Evolutionary conservation across 2,888 invertebrate genomes (phyloP).

Genomic region (Pseudococcus viburni): DNA sequence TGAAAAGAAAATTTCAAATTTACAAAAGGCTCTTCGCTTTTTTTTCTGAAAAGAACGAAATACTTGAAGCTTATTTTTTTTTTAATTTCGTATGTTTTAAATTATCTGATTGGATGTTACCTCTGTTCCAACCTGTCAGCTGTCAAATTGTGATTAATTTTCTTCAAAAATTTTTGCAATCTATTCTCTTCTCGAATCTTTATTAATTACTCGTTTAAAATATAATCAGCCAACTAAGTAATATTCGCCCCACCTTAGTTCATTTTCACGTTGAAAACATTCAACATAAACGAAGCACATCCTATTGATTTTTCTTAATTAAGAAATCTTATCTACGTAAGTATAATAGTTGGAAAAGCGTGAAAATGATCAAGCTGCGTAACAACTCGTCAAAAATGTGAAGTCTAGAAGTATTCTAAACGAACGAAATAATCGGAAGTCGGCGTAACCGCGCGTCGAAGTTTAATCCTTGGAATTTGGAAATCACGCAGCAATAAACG

Average conservation of each 20-base stretch:
- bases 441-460: conserved; percentile 24
- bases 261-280: not conserved
- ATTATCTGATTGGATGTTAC: not conserved
- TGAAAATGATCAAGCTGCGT: conserved; percentile 4
- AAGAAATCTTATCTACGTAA: conserved; percentile 19
- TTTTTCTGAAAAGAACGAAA: too few relatives aligned
- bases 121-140: not conserved
- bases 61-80: too few relatives aligned
- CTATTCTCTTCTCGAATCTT: not conserved
- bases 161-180: not conserved
- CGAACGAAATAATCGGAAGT: conserved; percentile 23
- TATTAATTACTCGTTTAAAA: conserved; percentile 6
- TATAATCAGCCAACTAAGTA: not conserved
- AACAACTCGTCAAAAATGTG: not conserved
- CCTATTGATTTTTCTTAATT: conserved; percentile 3
- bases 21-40: too few relatives aligned
- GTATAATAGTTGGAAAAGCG: not conserved
- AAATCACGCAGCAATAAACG: conserved; percentile 40
- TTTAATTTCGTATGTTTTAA: too few relatives aligned
- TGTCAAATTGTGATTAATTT: conserved; percentile 2
- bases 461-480: conserved; percentile 33
- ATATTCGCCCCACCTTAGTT: not conserved
- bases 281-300: not conserved
- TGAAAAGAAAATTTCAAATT: too few relatives aligned
- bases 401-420: conserved; percentile 2